Conservation (phyloP, 2,113 vertebrate genomes). For the Coryphaenoides rupestris region DNA sequence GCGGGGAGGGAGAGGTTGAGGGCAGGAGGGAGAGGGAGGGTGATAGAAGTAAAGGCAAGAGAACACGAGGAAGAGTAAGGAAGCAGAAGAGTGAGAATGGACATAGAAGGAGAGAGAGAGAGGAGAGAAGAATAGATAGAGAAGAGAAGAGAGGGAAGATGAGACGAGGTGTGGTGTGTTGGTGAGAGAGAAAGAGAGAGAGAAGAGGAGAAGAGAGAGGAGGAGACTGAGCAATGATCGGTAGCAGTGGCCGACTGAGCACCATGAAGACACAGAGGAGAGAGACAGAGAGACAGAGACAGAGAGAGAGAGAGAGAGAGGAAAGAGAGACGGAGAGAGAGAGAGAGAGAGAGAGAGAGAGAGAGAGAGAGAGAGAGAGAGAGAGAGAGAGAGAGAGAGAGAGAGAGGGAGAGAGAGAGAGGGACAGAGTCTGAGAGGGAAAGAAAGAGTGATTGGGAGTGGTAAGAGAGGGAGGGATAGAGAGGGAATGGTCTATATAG, state of each 20-base stretch:
- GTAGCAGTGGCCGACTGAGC: too few species aligned
- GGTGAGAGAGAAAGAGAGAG: not conserved
- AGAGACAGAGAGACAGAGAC: not conserved
- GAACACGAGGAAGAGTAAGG: too few species aligned
- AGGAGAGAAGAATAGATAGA: not conserved
- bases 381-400: constrained; percentile 4
- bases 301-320: not conserved
- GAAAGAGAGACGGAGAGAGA: not conserved
- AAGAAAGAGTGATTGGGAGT: too few species aligned
- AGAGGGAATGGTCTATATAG: constrained; percentile 20
- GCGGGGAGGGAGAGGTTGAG: too few species aligned
- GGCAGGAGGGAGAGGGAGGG: not conserved
- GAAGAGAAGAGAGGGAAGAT: not conserved
- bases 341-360: constrained; percentile 2
- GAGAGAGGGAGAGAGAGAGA: too few species aligned
- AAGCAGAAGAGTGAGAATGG: not conserved
- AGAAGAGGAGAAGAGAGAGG: constrained; percentile 62
- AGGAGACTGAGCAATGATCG: constrained; percentile 24
- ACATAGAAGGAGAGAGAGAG: too few species aligned
- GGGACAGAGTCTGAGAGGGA: not conserved
- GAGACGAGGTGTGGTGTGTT: too few species aligned
- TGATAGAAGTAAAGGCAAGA: not conserved
- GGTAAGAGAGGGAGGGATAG: not conserved
- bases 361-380: constrained; percentile 62
- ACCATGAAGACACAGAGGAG: too few species aligned